Percentiles rank a stretch among this genome's conserved stretches.
Conservation (phyloP, 2,888 invertebrate genomes). For the Pandemis corylana region DNA sequence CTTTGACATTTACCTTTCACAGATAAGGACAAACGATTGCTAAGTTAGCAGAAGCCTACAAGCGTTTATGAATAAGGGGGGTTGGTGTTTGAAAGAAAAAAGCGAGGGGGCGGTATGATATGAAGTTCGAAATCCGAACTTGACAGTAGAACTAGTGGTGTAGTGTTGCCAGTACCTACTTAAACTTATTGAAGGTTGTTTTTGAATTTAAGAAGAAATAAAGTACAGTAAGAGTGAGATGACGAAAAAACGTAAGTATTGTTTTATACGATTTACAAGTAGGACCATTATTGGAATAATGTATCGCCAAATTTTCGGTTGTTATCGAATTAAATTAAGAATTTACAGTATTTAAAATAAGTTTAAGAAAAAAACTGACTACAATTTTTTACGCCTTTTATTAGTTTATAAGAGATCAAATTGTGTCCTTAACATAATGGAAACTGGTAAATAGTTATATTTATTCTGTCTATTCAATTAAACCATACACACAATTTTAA, state of each 20-base stretch:
- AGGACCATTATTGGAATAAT: background rate
- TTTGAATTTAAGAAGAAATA: too few relatives aligned
- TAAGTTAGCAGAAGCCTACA: too few relatives aligned
- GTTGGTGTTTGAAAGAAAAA: too few relatives aligned
- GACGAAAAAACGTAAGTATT: background rate
- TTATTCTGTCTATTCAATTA: conserved; percentile 39
- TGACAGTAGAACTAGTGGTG: too few relatives aligned
- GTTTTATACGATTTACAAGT: too few relatives aligned
- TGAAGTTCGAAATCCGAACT: too few relatives aligned
- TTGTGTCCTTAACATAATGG: conserved; percentile 47
- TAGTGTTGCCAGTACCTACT: too few relatives aligned
- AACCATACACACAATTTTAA: conserved; percentile 6
- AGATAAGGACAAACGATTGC: too few relatives aligned
- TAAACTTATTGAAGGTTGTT: too few relatives aligned
- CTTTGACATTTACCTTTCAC: too few relatives aligned
- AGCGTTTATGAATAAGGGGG: too few relatives aligned
- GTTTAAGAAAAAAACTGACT: conserved; percentile 14
- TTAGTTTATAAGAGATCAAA: conserved; percentile 58
- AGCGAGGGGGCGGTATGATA: too few relatives aligned
- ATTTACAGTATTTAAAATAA: conserved; percentile 23
- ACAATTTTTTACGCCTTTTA: conserved; percentile 48
- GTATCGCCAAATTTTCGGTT: background rate
- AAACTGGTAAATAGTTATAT: conserved; percentile 43
- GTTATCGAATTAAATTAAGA: conserved; percentile 7
- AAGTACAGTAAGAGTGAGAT: background rate